A percentile compares a stretch with the other conserved stretches of the same genome.
Evolutionary conservation across 2,888 invertebrate species (phyloP).

Genomic region (Nemoura dubitans): DNA sequence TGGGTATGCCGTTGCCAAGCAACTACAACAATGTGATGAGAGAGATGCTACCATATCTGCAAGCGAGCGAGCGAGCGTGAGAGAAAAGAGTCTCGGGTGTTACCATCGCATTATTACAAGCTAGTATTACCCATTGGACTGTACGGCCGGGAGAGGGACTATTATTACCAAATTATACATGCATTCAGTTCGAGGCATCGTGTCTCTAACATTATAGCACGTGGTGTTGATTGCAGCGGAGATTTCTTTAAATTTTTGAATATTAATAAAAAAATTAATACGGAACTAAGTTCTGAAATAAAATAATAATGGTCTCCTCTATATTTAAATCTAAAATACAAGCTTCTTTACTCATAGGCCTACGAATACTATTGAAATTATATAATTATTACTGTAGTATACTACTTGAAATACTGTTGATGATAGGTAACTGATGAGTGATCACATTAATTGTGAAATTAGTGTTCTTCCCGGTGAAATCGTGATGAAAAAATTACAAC

Average conservation of each 20-base stretch:
- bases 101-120: slow-evolving; percentile 1
- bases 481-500: slow-evolving; percentile 17
- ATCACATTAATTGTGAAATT: slow-evolving; percentile 35
- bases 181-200: background rate
- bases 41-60: slow-evolving; percentile 51
- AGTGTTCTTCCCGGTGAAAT: slow-evolving; percentile 26
- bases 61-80: slow-evolving; percentile 41
- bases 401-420: slow-evolving; percentile 34
- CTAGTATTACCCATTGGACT: slow-evolving; percentile 28
- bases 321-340: slow-evolving; percentile 38
- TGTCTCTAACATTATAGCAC: background rate
- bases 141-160: background rate
- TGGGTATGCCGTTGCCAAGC: slow-evolving; percentile 45
- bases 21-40: slow-evolving; percentile 50
- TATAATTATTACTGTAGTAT: slow-evolving; percentile 31
- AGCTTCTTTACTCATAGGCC: slow-evolving; percentile 42
- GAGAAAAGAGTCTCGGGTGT: background rate
- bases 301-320: slow-evolving; percentile 35
- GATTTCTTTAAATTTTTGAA: slow-evolving; percentile 12
- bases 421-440: slow-evolving; percentile 22
- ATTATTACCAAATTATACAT: slow-evolving; percentile 20
- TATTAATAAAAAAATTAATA: slow-evolving; percentile 9
- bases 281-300: slow-evolving; percentile 36
- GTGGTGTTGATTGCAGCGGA: background rate
- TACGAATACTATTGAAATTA: slow-evolving; percentile 38